Evolutionary conservation across 2,797 vertebrate species (phyloP), one percentile per base, ranked within the genome.

Genomic region (Myotis planiceps): DNA sequence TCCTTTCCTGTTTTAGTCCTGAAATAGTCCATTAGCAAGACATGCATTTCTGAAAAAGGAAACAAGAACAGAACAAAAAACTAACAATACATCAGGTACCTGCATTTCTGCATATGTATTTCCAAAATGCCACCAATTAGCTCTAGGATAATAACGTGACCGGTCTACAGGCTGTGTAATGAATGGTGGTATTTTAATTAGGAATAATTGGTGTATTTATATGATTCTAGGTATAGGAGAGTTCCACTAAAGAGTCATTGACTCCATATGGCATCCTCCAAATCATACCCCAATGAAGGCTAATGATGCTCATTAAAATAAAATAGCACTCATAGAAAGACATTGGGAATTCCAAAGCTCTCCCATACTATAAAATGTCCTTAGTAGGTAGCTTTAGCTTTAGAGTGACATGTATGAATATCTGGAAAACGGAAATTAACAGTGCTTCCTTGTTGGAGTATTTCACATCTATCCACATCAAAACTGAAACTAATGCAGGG

Each of bases 221-320:
- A 85, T 42, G 81, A 1, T 84, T 82, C 27, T 8, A 74, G 68
- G 81, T 79, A 34, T 51, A 75, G 25, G 8, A 71, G 25, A 53
- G 10, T 55, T 49, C 6, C 81, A 76, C n/a, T 86, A 13, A 97
- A 88, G 39, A 94, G 0, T 58, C 80, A 60, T 51, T 2, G 0
- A 47, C 39, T 81, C 16, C 58, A 51, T 63, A 79, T 37, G 45
- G 29, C 34, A 94, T 94, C 45, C 37, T 9, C 53, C 92, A 97
- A 97, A 76, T 92, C 45, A 94, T 69, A 34, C 0, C 47, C 53
- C 53, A 92, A 85, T 55, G 18, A 81, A 53, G 4, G 58, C 63
- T 97, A 96, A 97, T 78, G 86, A 90, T 13, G 58, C 8, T 71
- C 53, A 85, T 95, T 88, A 85, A 95, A 95, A 78, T 51, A 91